Conservation (phyloP, 2,113 vertebrate species). For the Perccottus glenii region DNA sequence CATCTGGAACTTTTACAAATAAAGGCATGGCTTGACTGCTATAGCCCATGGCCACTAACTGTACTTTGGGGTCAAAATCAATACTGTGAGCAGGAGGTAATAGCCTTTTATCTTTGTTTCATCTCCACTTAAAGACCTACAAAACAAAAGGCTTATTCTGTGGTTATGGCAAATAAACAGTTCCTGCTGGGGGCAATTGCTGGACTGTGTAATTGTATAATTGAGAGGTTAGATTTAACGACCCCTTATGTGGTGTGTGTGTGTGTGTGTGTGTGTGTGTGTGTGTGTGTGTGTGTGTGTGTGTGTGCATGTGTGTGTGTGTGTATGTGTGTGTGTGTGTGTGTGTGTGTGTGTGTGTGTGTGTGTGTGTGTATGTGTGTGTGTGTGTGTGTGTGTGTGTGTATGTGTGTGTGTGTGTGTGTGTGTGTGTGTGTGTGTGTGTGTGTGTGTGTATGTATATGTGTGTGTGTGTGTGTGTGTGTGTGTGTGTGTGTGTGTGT, state of each 20-base stretch:
- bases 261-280: conserved; percentile 12
- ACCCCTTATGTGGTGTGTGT: conserved; percentile 36
- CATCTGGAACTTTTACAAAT: conserved; percentile 57
- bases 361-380: too few relatives aligned
- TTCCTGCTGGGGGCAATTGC: conserved; percentile 69
- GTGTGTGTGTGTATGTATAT: too few relatives aligned
- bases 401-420: too few relatives aligned
- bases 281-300: conserved; percentile 1
- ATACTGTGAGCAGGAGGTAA: conserved; percentile 52
- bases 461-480: too few relatives aligned
- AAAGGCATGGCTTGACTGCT: conserved; percentile 34
- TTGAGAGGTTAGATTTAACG: conserved; percentile 70
- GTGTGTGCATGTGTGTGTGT: not conserved
- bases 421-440: too few relatives aligned
- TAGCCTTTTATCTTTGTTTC: conserved; percentile 61
- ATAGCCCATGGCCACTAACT: conserved; percentile 34
- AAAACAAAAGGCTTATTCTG: conserved; percentile 67
- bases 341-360: too few relatives aligned
- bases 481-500: too few relatives aligned
- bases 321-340: too few relatives aligned
- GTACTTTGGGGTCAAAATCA: conserved; percentile 54
- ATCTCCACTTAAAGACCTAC: conserved; percentile 51
- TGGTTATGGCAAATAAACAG: conserved; percentile 70
- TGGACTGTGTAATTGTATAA: conserved; percentile 77
- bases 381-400: too few relatives aligned